A percentile compares a stretch with the other conserved stretches of the same genome.
Conservation (phyloP, 2,888 invertebrate species). For the Megaustenia siamemsis region DNA sequence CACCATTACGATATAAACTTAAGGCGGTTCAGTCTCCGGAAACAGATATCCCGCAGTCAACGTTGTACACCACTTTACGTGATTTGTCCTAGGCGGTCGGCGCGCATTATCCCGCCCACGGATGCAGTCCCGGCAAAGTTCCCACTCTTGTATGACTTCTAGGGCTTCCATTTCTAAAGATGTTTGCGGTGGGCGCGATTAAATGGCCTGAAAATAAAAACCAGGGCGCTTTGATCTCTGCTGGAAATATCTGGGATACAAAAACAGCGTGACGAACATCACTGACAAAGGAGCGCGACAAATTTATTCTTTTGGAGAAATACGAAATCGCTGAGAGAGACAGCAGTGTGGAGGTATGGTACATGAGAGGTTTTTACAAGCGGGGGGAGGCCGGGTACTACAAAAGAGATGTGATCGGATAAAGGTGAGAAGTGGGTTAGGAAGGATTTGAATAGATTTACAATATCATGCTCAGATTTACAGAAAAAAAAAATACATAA, state of each 20-base stretch:
- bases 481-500: too few species aligned
- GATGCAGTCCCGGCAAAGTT: not conserved
- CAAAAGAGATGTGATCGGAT: too few species aligned
- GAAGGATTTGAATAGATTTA: too few species aligned
- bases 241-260: not conserved
- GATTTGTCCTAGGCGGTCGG: conserved; percentile 27
- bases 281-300: conserved; percentile 4
- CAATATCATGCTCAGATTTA: too few species aligned
- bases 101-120: conserved; percentile 16
- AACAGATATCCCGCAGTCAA: conserved; percentile 30
- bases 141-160: not conserved
- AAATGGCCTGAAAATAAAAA: conserved; percentile 20
- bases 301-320: conserved; percentile 40
- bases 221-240: conserved; percentile 35
- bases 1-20: conserved; percentile 1
- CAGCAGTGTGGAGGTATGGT: too few species aligned
- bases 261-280: not conserved
- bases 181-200: not conserved
- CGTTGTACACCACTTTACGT: conserved; percentile 12
- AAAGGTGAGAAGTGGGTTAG: too few species aligned
- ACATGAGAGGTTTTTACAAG: too few species aligned
- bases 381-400: too few species aligned
- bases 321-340: conserved; percentile 1
- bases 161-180: conserved; percentile 24
- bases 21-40: not conserved